Percentiles rank a stretch among this genome's conserved stretches.
Evolutionary conservation across 2,113 vertebrate genomes (phyloP).

Genomic region (Aptenodytes patagonicus): DNA sequence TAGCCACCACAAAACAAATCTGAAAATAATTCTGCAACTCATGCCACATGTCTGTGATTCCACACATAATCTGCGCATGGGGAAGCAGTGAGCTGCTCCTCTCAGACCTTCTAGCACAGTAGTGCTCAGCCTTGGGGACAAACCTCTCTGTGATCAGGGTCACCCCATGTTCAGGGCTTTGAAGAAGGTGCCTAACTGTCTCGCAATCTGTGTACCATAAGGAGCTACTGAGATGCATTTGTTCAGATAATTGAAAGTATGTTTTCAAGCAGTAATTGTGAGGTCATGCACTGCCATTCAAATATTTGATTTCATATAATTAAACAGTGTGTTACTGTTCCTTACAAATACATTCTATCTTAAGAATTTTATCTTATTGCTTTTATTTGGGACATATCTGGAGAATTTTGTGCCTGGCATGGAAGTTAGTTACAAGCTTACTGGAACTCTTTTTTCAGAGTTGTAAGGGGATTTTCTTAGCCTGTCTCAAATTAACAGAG

Average conservation of each 20-base stretch:
- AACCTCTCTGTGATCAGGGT: background rate
- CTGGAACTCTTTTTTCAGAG: background rate
- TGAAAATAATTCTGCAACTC: background rate
- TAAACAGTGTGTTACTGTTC: background rate
- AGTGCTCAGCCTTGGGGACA: background rate
- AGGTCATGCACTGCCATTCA: background rate
- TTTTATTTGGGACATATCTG: background rate
- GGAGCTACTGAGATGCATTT: background rate
- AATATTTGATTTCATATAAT: constrained; percentile 31
- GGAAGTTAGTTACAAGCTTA: background rate
- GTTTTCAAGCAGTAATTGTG: background rate
- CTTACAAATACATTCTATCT: background rate
- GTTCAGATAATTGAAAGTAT: constrained; percentile 28
- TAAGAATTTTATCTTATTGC: background rate
- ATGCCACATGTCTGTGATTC: background rate
- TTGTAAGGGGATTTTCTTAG: constrained; percentile 24
- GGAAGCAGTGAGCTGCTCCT: background rate
- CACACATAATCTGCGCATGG: accelerated
- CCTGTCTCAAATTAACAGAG: constrained; percentile 13
- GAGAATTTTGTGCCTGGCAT: background rate
- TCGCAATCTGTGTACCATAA: constrained; percentile 8
- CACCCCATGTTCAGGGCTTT: background rate
- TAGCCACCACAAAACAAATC: constrained; percentile 4
- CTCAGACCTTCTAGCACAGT: background rate
- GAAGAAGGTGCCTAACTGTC: background rate